These are phyloP conservation scores for Cryptocephalus primarius DNA, from an alignment of 2,888 invertebrate genomes.

Conservation along the genomic window DNA sequence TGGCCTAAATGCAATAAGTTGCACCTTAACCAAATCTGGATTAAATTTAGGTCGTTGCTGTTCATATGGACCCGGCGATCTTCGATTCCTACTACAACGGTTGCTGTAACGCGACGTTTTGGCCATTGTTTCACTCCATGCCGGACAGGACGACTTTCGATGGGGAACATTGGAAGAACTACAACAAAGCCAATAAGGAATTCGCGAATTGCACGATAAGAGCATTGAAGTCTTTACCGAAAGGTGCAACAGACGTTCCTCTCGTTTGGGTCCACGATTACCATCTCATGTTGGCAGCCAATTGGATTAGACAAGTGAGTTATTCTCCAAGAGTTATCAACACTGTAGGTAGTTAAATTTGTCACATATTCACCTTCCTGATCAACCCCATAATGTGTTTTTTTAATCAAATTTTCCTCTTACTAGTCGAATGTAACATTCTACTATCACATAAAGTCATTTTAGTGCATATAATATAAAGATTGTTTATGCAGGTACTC, in stretches of 20 bases:
- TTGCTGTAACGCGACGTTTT: conserved; percentile 84
- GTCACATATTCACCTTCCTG: too few relatives aligned
- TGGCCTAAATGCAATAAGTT: too few relatives aligned
- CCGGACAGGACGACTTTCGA: conserved; percentile 77
- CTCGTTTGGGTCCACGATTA: conserved; percentile 93
- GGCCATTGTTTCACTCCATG: conserved; percentile 91
- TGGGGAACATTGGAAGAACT: conserved; percentile 73
- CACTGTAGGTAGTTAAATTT: too few relatives aligned
- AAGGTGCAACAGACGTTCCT: conserved; percentile 46
- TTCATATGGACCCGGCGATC: conserved; percentile 60
- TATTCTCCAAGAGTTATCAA: neutral
- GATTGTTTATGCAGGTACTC: too few relatives aligned
- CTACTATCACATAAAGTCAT: too few relatives aligned
- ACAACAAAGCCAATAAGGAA: conserved; percentile 65
- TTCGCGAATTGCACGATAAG: conserved; percentile 72
- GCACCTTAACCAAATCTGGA: too few relatives aligned
- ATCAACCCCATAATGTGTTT: too few relatives aligned
- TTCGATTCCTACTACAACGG: conserved; percentile 88
- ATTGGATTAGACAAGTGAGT: conserved; percentile 72
- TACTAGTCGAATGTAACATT: too few relatives aligned
- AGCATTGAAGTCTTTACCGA: conserved; percentile 46
- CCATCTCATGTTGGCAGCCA: conserved; percentile 85
- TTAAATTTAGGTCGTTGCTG: conserved; percentile 59
- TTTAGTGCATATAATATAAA: too few relatives aligned
- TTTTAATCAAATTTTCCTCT: too few relatives aligned